Evolutionary conservation across 1,140 invertebrate genomes (phyloP).

Genomic region (Luehdorfia chinensis): DNA sequence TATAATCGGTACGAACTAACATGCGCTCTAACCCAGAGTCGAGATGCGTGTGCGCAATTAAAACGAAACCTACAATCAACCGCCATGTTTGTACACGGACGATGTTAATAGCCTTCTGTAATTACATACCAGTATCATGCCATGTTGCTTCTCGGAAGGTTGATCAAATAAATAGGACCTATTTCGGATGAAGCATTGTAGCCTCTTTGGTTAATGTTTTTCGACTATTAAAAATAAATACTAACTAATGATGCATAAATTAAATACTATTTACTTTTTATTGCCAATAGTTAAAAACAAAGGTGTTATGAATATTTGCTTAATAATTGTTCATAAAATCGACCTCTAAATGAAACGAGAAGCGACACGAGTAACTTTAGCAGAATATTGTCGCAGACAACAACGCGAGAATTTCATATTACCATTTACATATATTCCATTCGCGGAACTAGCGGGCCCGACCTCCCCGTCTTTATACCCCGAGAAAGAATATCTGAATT

Average conservation of each 20-base stretch:
- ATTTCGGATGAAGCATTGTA: slow-evolving; percentile 40
- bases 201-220: not conserved
- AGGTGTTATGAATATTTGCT: too few relatives aligned
- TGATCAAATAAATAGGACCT: slow-evolving; percentile 73
- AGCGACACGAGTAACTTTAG: too few relatives aligned
- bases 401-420: slow-evolving; percentile 55
- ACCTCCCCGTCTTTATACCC: slow-evolving; percentile 60
- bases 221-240: slow-evolving; percentile 21
- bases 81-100: slow-evolving; percentile 74
- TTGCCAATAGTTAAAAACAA: too few relatives aligned
- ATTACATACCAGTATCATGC: slow-evolving; percentile 72
- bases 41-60: slow-evolving; percentile 73
- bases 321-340: too few relatives aligned
- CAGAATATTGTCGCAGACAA: too few relatives aligned
- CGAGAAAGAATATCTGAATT: slow-evolving; percentile 71
- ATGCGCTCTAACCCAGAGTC: slow-evolving; percentile 51
- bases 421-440: slow-evolving; percentile 52
- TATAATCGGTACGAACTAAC: slow-evolving; percentile 41
- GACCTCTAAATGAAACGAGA: too few relatives aligned
- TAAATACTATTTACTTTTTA: too few relatives aligned
- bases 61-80: slow-evolving; percentile 74
- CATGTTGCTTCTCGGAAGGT: slow-evolving; percentile 71
- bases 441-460: slow-evolving; percentile 51
- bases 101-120: slow-evolving; percentile 73
- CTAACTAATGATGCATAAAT: slow-evolving; percentile 34